phyloP scores from a whole-genome alignment of 2,888 invertebrate species.

The Leucophenga montana region DNA sequence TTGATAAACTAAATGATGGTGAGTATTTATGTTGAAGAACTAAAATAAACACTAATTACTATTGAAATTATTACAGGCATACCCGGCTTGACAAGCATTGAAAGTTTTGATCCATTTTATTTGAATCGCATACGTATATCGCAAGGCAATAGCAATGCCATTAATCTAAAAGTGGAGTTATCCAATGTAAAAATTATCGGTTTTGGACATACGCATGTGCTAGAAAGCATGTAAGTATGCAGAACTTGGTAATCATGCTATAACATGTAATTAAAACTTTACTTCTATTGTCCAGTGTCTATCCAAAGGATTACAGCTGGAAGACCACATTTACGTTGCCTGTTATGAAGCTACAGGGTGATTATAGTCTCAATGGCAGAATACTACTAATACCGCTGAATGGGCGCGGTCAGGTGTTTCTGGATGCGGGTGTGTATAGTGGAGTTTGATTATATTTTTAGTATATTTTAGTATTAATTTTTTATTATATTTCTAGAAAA shows the following conservation, averaged over 20 bases:
- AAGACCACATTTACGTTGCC: constrained; percentile 80
- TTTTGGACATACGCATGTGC: constrained; percentile 79
- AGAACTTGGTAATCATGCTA: too few species aligned
- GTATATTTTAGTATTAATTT: neutral
- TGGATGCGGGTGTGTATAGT: constrained; percentile 77
- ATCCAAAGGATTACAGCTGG: constrained; percentile 80
- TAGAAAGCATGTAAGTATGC: constrained; percentile 77
- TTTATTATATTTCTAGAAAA: constrained; percentile 74
- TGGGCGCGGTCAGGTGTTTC: constrained; percentile 80
- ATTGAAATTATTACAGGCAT: constrained; percentile 58
- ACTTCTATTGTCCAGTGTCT: constrained; percentile 74
- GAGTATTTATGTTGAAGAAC: constrained; percentile 41
- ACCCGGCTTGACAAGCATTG: constrained; percentile 74
- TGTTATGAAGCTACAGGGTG: constrained; percentile 80
- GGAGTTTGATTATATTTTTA: neutral
- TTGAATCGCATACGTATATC: constrained; percentile 80
- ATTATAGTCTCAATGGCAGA: constrained; percentile 80
- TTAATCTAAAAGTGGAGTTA: constrained; percentile 82
- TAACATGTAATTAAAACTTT: neutral
- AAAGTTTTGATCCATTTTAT: constrained; percentile 80
- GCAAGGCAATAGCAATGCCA: constrained; percentile 81
- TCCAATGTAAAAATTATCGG: constrained; percentile 80
- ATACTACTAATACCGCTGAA: constrained; percentile 81
- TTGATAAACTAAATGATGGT: constrained; percentile 79
- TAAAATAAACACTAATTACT: neutral